Base-by-base conservation (phyloP, 2,113 vertebrate species). In the Otocyon megalotis region DNA sequence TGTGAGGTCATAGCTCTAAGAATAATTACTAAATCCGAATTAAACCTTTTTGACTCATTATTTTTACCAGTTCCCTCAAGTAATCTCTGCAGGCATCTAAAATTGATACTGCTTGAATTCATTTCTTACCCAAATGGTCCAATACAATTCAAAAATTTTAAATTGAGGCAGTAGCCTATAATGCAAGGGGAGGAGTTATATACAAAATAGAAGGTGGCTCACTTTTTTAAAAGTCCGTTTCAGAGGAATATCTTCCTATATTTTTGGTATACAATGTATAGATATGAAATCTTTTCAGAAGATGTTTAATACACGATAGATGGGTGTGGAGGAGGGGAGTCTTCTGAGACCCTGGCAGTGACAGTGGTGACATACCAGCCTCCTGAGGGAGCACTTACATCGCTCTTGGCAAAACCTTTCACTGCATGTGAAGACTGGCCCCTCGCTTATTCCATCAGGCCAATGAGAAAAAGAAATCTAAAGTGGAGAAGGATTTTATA, bases 201-300 rank as follows among this genome's bases (percentile, higher is more conserved):
- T 82, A 19, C 22, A 92, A 71, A 92, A 65, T 19, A 32, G 48
- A 35, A 72, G 15, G 7, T 43, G 71, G 20, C 19, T 81, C 7
- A 22, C 67, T 69, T 48, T 93, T 79, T 63, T 86, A 16, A 35
- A 74, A 77, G 48, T 83, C 84, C 24, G 0, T 91, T 63, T 93
- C 12, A 56, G 54, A 17, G 11, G 16, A 69, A 16, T 58, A 32
- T 71, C 28, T 11, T 50, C 58, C 95, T 69, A 28, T 50, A 24
- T 65, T 88, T 81, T 74, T 69, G 32, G 11, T 30, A 65, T 22
- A 24, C 48, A 83, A 50, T 5, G 13, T 76, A 53, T 0, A 30
- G 56, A 22, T 62, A n/a, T 8, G 62, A 37, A 92, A 58, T 63
- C 37, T 15, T 86, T 80, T 50, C 32, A 26, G 35, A 80, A 16